Evolutionary conservation across 2,113 vertebrate genomes (phyloP).

Genomic region (Candoia aspera): DNA sequence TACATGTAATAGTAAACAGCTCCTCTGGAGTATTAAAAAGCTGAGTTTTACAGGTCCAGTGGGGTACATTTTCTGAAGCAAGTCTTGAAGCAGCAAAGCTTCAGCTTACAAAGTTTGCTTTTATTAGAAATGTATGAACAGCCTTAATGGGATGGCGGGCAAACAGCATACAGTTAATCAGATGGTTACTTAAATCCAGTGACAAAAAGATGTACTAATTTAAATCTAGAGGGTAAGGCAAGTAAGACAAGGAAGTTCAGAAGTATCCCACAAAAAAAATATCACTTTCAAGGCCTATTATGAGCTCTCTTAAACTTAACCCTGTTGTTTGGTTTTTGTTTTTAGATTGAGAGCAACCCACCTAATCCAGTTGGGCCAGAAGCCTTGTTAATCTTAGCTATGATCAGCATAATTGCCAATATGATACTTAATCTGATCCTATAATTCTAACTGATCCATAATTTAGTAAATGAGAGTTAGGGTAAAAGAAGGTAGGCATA

Average conservation of each 20-base stretch:
- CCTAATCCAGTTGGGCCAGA: not conserved
- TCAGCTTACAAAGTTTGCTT: conserved; percentile 44
- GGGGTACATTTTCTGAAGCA: conserved; percentile 59
- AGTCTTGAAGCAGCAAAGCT: conserved; percentile 55
- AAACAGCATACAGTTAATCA: conserved; percentile 40
- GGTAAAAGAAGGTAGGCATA: too few species aligned
- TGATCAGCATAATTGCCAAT: not conserved
- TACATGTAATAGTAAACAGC: conserved; percentile 64
- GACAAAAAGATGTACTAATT: not conserved
- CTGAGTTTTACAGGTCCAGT: conserved; percentile 64
- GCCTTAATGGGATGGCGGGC: conserved; percentile 23
- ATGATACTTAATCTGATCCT: not conserved
- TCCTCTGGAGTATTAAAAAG: conserved; percentile 62
- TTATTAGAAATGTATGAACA: conserved; percentile 47
- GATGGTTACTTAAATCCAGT: conserved; percentile 17
- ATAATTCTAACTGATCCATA: not conserved
- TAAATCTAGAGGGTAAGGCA: not conserved
- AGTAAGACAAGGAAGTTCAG: not conserved
- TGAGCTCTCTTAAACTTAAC: not conserved
- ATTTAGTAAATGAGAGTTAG: not conserved
- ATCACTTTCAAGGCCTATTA: not conserved
- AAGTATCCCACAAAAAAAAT: not conserved
- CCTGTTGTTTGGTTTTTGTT: not conserved
- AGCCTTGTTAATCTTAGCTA: not conserved
- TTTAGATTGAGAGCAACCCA: not conserved